Base-by-base conservation (phyloP, 2,113 vertebrate genomes). In the Oryzias curvinotus region DNA sequence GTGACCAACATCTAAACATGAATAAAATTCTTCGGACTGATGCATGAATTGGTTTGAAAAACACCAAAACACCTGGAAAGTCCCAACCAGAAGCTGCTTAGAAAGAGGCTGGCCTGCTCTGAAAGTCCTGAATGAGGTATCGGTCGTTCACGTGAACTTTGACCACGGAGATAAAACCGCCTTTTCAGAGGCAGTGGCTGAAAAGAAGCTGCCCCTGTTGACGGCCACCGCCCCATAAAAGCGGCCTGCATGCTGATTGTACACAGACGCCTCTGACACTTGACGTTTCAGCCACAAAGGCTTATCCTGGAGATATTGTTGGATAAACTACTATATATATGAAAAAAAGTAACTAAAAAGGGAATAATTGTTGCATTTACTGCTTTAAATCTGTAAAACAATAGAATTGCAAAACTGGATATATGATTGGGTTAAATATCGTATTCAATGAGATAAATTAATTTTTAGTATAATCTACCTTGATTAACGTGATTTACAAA, bases 211-310 rank as follows among this genome's bases (percentile, higher is more conserved):
- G 28, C 28, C 14, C 3, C 7, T 47, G 58, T 42, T 17, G 18
- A 62, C 36, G 13, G 16, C 46, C 15, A 15, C 8, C 10, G 10
- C 30, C 25, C 16, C 19, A 16, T 45, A 15, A 28, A 46, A 36
- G 18, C 18, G 5, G 14, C 19, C 19, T 19, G 13, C 16, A 57
- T 21, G 15, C 14, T 25, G 14, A 25, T 28, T 1, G 16, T 10
- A 51, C 47, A 50, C 36, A 10, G 12, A 43, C 5, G 41, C 47
- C 15, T 17, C 47, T 19, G 23, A 43, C 50, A 14, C 4, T 62
- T 26, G n/a, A 13, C 44, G 21, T 52, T 62, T 41, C 41, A 30
- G 28, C 45, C 46, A 49, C 36, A 62, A 52, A 52, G 21, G n/a
- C 5, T 4, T 3, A 23, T 30, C 30, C 16, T 50, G 28, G 7